Evolutionary conservation across 2,113 vertebrate genomes (phyloP), one percentile per base, ranked within the genome.

Genomic region (Sphyrna mokarran): DNA sequence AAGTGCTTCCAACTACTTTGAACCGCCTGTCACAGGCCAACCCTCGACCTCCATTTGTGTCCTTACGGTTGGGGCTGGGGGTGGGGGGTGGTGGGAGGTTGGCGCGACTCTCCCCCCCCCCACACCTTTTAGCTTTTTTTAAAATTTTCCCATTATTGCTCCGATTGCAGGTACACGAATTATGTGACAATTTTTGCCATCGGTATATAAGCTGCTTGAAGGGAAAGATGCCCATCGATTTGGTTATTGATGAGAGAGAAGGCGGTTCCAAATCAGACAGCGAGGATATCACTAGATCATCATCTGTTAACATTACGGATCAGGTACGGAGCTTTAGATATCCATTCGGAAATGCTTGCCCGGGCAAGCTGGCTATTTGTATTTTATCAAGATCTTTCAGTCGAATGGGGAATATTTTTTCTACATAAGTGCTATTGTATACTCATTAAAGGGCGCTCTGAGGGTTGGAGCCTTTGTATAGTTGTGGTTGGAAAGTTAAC

Each of bases 131-230:
- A 16, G 11, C 37, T 83, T 37, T 89, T 96, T 96, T 48, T 48
- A 48, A 48, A 48, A 96, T 43, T 95, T 96, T 76, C 96, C 76
- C 95, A 6, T 63, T 86, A 40, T 69, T 95, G n/a, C 37, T 66
- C 89, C 90, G 3, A 96, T 97, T 96, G 96, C 97, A 99, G 99
- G 99, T 99, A 96, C 99, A 99, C 98, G 99, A 99, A 98, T 98
- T 99, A 97, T 99, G 99, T 98, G 99, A 99, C 98, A 99, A 99
- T 98, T 99, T 99, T 98, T 99, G 99, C 98, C 99, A 99, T 98
- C 99, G 99, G 98, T 99, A 99, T 98, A 99, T 99, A 98, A 99
- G 99, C 98, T 99, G 99, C 98, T 98, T 99, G 98, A 99, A 99
- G 98, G 99, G 99, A 97, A 99, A 99, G 98, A 99, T 99, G 99